Evolutionary conservation across 2,797 vertebrate species (phyloP).

Genomic region (Silurus lanzhouensis): DNA sequence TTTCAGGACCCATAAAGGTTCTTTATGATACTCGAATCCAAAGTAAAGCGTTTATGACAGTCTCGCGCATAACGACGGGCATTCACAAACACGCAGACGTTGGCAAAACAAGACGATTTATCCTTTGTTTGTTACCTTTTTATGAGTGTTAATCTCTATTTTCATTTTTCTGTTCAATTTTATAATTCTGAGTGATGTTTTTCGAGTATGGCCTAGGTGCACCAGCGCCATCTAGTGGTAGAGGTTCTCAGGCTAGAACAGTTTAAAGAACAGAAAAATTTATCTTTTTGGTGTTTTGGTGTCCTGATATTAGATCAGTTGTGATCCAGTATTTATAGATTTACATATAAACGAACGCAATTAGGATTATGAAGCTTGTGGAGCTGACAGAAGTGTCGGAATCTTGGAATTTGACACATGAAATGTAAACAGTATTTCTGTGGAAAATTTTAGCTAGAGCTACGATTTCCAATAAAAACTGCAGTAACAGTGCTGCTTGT

Average conservation of each 20-base stretch:
- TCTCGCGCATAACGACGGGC: not conserved
- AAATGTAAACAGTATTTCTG: not conserved
- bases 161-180: not conserved
- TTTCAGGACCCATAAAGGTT: constrained; percentile 16
- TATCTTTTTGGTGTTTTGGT: too few species aligned
- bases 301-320: not conserved
- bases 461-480: not conserved
- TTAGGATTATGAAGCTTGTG: too few species aligned
- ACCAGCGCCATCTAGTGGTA: constrained; percentile 54
- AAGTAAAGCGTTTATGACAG: constrained; percentile 21
- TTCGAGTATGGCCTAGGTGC: constrained; percentile 15
- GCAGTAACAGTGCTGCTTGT: not conserved
- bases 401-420: not conserved
- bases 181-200: not conserved
- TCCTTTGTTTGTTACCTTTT: not conserved
- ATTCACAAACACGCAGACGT: not conserved
- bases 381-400: not conserved
- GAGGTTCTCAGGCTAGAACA: not conserved
- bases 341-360: not conserved
- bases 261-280: not conserved
- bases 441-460: not conserved
- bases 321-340: not conserved
- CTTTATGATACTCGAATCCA: constrained; percentile 6
- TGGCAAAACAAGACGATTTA: not conserved
- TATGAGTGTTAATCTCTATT: not conserved